Evolutionary conservation across 1,140 invertebrate species (phyloP).

Genomic region (Drosophila nigrodunni): DNA sequence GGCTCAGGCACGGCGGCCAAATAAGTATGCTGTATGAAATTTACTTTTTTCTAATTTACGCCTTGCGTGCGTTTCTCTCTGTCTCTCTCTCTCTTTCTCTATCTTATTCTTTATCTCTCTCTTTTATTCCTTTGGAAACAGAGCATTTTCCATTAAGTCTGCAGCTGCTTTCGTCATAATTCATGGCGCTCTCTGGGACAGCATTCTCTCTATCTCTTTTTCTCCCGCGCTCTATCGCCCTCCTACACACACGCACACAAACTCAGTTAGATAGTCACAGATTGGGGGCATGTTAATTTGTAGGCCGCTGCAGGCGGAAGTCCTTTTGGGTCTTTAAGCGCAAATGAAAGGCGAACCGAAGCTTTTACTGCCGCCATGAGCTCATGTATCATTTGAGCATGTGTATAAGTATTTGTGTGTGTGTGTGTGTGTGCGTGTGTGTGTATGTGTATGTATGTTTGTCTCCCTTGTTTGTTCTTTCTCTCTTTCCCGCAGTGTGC

Average conservation of each 20-base stretch:
- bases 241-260: not conserved
- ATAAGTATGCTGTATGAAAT: conserved; percentile 41
- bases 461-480: not conserved
- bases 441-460: not conserved
- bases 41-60: conserved; percentile 72
- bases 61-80: conserved; percentile 56
- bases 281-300: conserved; percentile 76
- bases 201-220: conserved; percentile 1
- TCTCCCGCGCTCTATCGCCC: not conserved
- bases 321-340: conserved; percentile 80
- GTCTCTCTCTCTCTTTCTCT: not conserved
- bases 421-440: not conserved
- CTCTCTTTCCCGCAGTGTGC: conserved; percentile 28
- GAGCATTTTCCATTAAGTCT: conserved; percentile 79
- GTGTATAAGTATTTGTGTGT: conserved; percentile 3
- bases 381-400: conserved; percentile 74
- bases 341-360: conserved; percentile 75
- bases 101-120: not conserved
- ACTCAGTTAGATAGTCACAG: conserved; percentile 53
- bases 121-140: not conserved
- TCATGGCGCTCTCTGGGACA: conserved; percentile 56
- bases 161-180: conserved; percentile 79
- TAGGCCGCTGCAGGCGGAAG: conserved; percentile 76
- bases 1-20: conserved; percentile 1
- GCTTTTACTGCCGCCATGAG: conserved; percentile 74